A percentile compares a stretch with the other conserved stretches of the same genome.
phyloP scores from a whole-genome alignment of 2,888 invertebrate genomes.

The Caenorhabditis imperialis region DNA sequence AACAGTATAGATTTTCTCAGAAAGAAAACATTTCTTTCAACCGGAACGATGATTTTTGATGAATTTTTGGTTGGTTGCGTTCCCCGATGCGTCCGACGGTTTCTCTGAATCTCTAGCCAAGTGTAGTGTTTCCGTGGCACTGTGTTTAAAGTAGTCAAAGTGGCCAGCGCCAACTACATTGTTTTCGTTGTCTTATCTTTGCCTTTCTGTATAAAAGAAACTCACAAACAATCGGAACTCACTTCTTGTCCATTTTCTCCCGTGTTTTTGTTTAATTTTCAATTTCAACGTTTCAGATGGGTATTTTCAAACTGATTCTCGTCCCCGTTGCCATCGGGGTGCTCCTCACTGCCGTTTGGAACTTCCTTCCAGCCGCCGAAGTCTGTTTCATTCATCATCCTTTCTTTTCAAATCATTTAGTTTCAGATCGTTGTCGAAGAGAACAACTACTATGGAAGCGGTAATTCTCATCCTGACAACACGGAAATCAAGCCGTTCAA shows the following conservation, averaged over 20 bases:
- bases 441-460: constrained; percentile 70
- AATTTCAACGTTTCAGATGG: constrained; percentile 13
- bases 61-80: too few species aligned
- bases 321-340: constrained; percentile 40
- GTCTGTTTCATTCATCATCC: not conserved
- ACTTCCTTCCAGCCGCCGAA: constrained; percentile 28
- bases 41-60: too few species aligned
- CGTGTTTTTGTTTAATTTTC: too few species aligned
- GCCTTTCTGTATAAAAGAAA: constrained; percentile 25
- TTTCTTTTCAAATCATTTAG: not conserved
- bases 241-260: too few species aligned
- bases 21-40: too few species aligned
- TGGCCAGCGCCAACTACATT: constrained; percentile 26
- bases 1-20: too few species aligned
- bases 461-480: constrained; percentile 61
- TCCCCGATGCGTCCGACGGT: too few species aligned
- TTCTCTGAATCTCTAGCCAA: too few species aligned
- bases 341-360: constrained; percentile 26
- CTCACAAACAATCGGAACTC: too few species aligned
- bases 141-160: constrained; percentile 35
- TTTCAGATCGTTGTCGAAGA: constrained; percentile 62
- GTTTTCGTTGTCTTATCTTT: constrained; percentile 35
- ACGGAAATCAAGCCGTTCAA: constrained; percentile 65
- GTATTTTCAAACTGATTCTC: constrained; percentile 36
- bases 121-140: too few species aligned